Percentiles rank a stretch among this genome's conserved stretches.
phyloP scores from a whole-genome alignment of 2,888 invertebrate species.

The Pogonocherus hispidulus region DNA sequence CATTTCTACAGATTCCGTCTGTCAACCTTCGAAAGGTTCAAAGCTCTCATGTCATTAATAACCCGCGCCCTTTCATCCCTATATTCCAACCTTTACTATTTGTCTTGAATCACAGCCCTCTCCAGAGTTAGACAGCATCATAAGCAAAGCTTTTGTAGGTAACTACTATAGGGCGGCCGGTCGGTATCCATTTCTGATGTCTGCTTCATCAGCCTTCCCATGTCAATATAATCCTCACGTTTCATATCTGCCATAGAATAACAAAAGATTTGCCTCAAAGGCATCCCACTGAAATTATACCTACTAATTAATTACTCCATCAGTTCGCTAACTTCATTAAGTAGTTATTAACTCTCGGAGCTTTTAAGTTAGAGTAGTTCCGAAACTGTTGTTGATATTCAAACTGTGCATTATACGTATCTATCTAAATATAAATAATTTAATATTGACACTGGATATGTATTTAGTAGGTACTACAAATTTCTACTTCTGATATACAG shows the following conservation, averaged over 20 bases:
- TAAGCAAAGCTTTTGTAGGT: background rate
- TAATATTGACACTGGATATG: too few species aligned
- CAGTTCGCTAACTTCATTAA: background rate
- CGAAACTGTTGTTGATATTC: too few species aligned
- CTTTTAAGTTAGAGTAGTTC: too few species aligned
- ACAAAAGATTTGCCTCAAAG: background rate
- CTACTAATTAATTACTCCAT: background rate
- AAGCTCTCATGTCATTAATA: conserved; percentile 4
- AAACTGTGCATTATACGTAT: too few species aligned
- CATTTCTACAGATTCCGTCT: background rate
- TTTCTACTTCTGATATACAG: too few species aligned
- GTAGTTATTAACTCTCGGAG: too few species aligned
- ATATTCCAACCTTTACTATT: background rate
- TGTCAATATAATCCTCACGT: background rate
- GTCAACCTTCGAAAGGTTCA: background rate
- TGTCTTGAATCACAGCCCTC: background rate
- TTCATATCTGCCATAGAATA: background rate
- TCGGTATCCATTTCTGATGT: background rate
- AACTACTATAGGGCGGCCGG: background rate
- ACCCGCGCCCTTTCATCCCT: background rate
- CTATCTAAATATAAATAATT: too few species aligned
- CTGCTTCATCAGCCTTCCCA: background rate
- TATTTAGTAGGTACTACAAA: too few species aligned
- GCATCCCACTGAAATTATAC: background rate
- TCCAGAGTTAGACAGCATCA: background rate